Evolutionary conservation across 2,888 invertebrate species (phyloP).

Genomic region (Drosophila vallismaia): DNA sequence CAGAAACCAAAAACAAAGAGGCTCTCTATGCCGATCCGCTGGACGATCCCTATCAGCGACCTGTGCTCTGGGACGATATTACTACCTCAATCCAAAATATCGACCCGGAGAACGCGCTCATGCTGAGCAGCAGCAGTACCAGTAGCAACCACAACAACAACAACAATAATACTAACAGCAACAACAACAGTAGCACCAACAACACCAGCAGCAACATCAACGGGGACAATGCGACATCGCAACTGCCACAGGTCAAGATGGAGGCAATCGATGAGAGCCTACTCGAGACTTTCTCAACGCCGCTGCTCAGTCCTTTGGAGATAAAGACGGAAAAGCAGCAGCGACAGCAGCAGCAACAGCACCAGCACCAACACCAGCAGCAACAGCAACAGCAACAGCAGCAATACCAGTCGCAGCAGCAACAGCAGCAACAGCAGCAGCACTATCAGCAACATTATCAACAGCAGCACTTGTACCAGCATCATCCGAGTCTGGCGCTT

Average conservation of each 20-base stretch:
- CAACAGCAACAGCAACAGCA: constrained; percentile 62
- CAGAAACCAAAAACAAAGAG: constrained; percentile 84
- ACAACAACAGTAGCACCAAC: constrained; percentile 51
- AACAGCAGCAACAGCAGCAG: constrained; percentile 61
- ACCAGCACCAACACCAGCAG: constrained; percentile 69
- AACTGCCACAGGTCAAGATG: constrained; percentile 88
- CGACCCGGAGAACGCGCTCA: constrained; percentile 95
- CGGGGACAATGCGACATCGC: constrained; percentile 48
- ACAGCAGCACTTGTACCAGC: constrained; percentile 79
- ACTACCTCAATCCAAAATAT: constrained; percentile 95
- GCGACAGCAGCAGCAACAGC: constrained; percentile 74
- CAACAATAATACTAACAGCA: constrained; percentile 31
- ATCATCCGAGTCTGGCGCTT: constrained; percentile 81
- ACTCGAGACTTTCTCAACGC: constrained; percentile 87
- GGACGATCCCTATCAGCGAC: constrained; percentile 94
- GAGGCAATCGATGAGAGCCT: constrained; percentile 89
- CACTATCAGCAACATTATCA: constrained; percentile 69
- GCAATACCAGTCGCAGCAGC: constrained; percentile 57
- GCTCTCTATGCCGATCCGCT: constrained; percentile 81
- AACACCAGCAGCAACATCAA: constrained; percentile 54
- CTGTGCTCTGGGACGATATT: constrained; percentile 96
- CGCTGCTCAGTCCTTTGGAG: constrained; percentile 90
- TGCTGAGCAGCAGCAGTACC: constrained; percentile 87
- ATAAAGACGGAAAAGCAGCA: constrained; percentile 90
- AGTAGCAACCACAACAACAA: constrained; percentile 73